Conservation (phyloP, 2,797 vertebrate genomes). For the Lagodon rhomboides region DNA sequence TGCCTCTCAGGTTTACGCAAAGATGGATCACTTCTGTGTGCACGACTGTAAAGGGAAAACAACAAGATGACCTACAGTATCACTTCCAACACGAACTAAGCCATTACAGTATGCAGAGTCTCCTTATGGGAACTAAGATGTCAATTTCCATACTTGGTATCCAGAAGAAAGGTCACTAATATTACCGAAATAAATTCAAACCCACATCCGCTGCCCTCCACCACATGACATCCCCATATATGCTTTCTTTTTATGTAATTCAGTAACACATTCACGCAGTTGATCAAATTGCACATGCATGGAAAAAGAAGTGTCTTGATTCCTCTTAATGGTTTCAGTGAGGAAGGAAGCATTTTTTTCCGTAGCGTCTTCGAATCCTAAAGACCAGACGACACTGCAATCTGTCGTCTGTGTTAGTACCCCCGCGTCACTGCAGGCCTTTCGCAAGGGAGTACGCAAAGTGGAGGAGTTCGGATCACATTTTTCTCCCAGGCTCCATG, state of each 20-base stretch:
- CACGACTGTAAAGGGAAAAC: not conserved
- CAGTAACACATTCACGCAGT: not conserved
- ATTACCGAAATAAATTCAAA: conserved; percentile 32
- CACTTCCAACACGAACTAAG: conserved; percentile 10
- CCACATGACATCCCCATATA: conserved; percentile 1
- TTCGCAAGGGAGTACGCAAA: not conserved
- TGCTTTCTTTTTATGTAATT: conserved; percentile 20
- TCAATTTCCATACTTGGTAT: not conserved
- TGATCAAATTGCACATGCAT: not conserved
- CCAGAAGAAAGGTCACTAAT: conserved; percentile 31
- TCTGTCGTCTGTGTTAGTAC: not conserved
- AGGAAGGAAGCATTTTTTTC: conserved; percentile 18
- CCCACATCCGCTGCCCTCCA: not conserved
- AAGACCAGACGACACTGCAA: not conserved
- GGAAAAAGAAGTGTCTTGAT: conserved; percentile 13
- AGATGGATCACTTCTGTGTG: not conserved
- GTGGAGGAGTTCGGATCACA: not conserved
- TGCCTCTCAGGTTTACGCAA: not conserved
- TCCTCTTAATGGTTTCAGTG: conserved; percentile 41
- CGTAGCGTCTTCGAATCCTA: not conserved
- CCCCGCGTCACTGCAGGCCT: not conserved
- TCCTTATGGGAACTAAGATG: conserved; percentile 25
- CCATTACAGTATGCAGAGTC: not conserved
- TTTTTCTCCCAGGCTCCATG: not conserved
- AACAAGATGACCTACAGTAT: not conserved